phyloP scores from a whole-genome alignment of 1,140 invertebrate genomes.

The Cherax quadricarinatus region DNA sequence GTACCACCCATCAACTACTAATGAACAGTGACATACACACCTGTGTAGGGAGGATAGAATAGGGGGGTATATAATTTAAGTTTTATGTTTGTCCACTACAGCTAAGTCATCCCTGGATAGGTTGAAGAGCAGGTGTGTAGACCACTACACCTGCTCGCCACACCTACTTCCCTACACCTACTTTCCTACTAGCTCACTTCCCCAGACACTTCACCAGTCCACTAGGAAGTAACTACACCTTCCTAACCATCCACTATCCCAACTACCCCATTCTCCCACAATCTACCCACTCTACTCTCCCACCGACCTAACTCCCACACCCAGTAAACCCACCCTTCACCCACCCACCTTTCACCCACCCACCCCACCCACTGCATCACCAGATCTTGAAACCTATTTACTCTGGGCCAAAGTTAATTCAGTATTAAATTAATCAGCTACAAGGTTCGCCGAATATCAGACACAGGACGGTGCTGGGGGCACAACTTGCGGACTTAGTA shows the following conservation, averaged over 20 bases:
- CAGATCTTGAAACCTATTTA: conserved; percentile 69
- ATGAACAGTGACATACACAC: no score
- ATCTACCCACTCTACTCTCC: background rate
- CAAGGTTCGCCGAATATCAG: conserved; percentile 65
- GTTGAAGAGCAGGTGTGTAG: no score
- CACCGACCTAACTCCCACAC: background rate
- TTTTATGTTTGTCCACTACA: no score
- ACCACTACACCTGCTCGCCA: no score
- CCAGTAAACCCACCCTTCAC: background rate
- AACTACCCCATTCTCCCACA: background rate
- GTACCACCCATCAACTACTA: no score
- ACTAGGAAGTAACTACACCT: no score
- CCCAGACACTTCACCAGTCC: background rate
- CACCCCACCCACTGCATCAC: conserved; percentile 28
- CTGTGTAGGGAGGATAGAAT: no score
- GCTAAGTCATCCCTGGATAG: no score
- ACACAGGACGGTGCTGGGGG: conserved; percentile 59
- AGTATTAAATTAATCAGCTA: conserved; percentile 69
- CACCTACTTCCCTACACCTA: background rate
- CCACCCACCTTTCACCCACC: background rate
- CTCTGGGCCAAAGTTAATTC: conserved; percentile 66
- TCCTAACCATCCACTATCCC: background rate
- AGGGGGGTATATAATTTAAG: no score
- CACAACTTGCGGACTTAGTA: conserved; percentile 64
- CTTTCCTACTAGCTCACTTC: no score